Conservation (phyloP, 2,113 vertebrate species). For the Mobula hypostoma region DNA sequence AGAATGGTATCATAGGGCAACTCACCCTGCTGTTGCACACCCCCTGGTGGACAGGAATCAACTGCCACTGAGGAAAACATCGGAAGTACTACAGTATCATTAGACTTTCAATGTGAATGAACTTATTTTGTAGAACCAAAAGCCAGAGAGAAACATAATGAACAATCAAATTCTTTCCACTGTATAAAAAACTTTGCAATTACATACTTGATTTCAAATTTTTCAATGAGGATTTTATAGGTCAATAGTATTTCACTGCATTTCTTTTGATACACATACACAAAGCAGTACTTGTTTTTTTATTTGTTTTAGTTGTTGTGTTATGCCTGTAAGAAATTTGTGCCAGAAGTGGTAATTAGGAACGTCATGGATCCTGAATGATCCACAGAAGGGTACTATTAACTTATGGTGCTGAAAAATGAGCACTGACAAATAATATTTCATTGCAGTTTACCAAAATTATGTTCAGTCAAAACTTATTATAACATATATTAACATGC, state of each 20-base stretch:
- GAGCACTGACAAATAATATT: constrained; percentile 36
- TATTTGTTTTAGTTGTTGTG: constrained; percentile 1
- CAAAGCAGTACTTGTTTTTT: background rate
- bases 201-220: background rate
- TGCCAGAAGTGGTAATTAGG: background rate
- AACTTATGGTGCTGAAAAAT: constrained; percentile 23
- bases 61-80: background rate
- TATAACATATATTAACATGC: constrained; percentile 11
- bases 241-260: background rate
- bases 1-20: background rate
- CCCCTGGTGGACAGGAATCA: background rate
- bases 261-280: background rate
- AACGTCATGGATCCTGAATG: background rate
- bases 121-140: background rate
- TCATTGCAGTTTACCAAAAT: constrained; percentile 10
- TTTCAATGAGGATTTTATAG: too few relatives aligned
- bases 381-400: constrained; percentile 23
- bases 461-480: constrained; percentile 22
- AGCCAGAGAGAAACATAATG: background rate
- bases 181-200: background rate
- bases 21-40: background rate
- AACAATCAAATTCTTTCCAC: background rate
- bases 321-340: background rate
- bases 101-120: background rate
- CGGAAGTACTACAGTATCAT: background rate